Percentiles rank a stretch among this genome's conserved stretches.
These are phyloP conservation scores for Prinia subflava DNA, from an alignment of 2,113 vertebrate genomes.

Conservation along the genomic window DNA sequence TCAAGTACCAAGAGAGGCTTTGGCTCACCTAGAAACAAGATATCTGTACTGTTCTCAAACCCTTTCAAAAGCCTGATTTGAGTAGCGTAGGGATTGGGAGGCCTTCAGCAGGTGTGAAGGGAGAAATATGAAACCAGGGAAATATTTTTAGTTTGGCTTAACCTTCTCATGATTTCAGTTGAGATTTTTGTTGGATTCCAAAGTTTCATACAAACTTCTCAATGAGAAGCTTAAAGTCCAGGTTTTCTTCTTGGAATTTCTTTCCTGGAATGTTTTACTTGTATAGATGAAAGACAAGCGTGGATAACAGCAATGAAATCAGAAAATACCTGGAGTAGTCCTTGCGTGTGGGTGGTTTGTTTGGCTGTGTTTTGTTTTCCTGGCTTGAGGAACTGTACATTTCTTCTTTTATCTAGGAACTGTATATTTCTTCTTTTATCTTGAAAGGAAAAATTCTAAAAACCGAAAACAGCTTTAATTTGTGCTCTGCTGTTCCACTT, in stretches of 20 bases:
- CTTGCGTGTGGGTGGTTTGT: neutral
- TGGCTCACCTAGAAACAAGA: neutral
- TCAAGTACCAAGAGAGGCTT: neutral
- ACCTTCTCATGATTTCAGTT: neutral
- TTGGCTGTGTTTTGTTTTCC: neutral
- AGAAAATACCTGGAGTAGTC: neutral
- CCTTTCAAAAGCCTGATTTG: neutral
- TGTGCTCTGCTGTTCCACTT: neutral
- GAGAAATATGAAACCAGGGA: neutral
- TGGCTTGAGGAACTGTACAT: neutral
- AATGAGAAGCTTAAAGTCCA: neutral
- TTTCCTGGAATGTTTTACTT: neutral
- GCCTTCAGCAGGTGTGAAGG: neutral
- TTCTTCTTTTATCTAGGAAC: neutral
- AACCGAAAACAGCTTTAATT: neutral
- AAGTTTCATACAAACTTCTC: neutral
- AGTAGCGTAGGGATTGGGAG: neutral
- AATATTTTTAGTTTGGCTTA: neutral
- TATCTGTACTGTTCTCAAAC: neutral
- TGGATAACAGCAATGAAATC: neutral
- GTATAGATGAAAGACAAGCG: neutral
- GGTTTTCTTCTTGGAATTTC: neutral
- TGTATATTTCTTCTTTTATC: neutral
- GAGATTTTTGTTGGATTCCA: neutral
- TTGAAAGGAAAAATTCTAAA: neutral